These are phyloP conservation scores for Protula sp. DNA, from an alignment of 2,888 invertebrate genomes.

Conservation along the genomic window DNA sequence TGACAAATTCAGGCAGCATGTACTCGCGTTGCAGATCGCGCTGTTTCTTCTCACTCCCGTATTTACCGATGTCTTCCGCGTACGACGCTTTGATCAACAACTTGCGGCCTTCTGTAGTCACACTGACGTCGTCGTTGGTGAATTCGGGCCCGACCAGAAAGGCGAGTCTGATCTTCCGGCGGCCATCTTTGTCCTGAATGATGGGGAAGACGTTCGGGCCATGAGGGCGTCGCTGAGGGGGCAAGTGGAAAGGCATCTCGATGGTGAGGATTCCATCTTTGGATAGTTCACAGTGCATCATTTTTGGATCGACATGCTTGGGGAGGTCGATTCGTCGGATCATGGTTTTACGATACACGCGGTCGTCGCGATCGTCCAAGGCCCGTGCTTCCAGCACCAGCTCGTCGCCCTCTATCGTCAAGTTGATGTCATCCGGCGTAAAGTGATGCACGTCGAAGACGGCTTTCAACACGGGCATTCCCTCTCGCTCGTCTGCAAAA, in stretches of 20 bases:
- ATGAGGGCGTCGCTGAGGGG: slow-evolving; percentile 18
- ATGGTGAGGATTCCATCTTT: slow-evolving; percentile 20
- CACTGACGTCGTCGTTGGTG: slow-evolving; percentile 21
- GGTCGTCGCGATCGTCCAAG: slow-evolving; percentile 22
- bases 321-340: slow-evolving; percentile 26
- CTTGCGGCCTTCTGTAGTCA: slow-evolving; percentile 18
- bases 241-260: slow-evolving; percentile 30
- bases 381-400: slow-evolving; percentile 19
- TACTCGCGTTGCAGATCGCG: slow-evolving; percentile 21
- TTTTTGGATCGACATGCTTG: slow-evolving; percentile 23
- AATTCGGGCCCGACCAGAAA: slow-evolving; percentile 24
- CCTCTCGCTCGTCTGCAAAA: slow-evolving; percentile 19
- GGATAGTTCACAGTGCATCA: slow-evolving; percentile 23
- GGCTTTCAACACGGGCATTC: slow-evolving; percentile 26
- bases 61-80: slow-evolving; percentile 21
- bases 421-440: slow-evolving; percentile 24
- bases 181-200: slow-evolving; percentile 17
- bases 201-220: slow-evolving; percentile 27
- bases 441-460: slow-evolving; percentile 28
- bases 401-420: slow-evolving; percentile 16
- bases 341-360: slow-evolving; percentile 26
- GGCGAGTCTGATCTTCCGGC: slow-evolving; percentile 20
- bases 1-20: slow-evolving; percentile 22
- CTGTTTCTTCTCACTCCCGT: slow-evolving; percentile 17
- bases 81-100: slow-evolving; percentile 20